Evolutionary conservation across 2,113 vertebrate genomes (phyloP).

Genomic region (Tiliqua scincoides): DNA sequence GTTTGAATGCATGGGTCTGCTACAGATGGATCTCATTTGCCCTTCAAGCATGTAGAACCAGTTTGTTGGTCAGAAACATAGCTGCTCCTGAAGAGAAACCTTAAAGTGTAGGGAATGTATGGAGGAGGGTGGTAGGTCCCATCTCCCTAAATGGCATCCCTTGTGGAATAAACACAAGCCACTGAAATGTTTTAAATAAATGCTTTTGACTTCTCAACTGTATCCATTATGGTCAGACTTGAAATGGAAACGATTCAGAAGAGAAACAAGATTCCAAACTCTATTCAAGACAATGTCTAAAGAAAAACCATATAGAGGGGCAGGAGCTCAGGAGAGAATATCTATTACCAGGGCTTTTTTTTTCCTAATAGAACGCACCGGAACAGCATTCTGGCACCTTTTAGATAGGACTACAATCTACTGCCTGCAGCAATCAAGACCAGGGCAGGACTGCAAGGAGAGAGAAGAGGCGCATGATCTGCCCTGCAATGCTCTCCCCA

Average conservation of each 20-base stretch:
- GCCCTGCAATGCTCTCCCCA: too few species aligned
- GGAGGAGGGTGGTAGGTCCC: neutral
- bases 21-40: neutral
- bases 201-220: neutral
- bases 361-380: too few species aligned
- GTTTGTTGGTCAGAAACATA: neutral
- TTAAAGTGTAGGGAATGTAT: neutral
- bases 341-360: neutral
- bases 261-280: neutral
- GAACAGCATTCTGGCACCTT: too few species aligned
- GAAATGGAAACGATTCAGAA: neutral
- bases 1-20: neutral
- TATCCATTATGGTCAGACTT: neutral
- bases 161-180: neutral
- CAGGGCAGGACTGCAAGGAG: too few species aligned
- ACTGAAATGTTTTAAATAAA: neutral
- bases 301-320: neutral
- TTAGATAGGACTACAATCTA: too few species aligned
- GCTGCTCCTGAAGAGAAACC: neutral
- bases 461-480: too few species aligned
- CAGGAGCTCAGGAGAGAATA: neutral
- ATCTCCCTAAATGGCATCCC: neutral
- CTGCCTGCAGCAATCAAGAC: too few species aligned
- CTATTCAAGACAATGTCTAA: neutral
- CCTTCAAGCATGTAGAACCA: neutral